These are phyloP conservation scores for Oreochromis mossambicus DNA, from an alignment of 2,797 vertebrate genomes.

Conservation along the genomic window DNA sequence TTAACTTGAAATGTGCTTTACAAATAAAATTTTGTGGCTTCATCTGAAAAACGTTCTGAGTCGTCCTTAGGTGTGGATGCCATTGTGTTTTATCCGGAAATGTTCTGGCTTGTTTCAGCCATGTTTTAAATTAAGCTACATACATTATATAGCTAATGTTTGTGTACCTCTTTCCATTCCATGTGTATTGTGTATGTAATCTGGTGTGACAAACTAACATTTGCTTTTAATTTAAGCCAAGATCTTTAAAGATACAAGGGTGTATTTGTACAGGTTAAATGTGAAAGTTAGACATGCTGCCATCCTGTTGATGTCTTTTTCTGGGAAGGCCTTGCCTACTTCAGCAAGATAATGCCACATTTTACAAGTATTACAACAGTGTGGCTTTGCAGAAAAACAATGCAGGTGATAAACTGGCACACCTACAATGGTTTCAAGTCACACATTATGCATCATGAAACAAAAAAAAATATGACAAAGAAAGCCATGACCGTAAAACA, in stretches of 20 bases:
- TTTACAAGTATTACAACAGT: not conserved
- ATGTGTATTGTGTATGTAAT: not conserved
- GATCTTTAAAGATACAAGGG: not conserved
- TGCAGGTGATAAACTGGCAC: not conserved
- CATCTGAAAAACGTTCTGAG: not conserved
- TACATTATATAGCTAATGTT: not conserved
- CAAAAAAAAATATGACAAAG: not conserved
- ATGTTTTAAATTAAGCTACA: not conserved
- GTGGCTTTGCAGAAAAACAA: not conserved
- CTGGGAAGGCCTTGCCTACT: not conserved
- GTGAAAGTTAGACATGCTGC: not conserved
- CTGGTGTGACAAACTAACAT: not conserved
- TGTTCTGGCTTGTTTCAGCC: not conserved
- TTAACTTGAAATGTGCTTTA: not conserved
- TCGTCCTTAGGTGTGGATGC: not conserved
- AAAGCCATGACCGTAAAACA: not conserved
- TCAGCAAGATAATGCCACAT: not conserved
- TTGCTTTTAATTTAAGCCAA: not conserved
- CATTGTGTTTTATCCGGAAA: not conserved
- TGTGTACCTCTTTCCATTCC: not conserved
- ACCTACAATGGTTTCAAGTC: not conserved
- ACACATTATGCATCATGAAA: not conserved
- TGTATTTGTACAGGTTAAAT: not conserved
- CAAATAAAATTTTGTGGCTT: not conserved
- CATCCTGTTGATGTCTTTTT: not conserved